A percentile compares a stretch with the other conserved stretches of the same genome.
Conservation (phyloP, 35 echinoderm and acorn worm genomes). For the Apostichopus japonicus region DNA sequence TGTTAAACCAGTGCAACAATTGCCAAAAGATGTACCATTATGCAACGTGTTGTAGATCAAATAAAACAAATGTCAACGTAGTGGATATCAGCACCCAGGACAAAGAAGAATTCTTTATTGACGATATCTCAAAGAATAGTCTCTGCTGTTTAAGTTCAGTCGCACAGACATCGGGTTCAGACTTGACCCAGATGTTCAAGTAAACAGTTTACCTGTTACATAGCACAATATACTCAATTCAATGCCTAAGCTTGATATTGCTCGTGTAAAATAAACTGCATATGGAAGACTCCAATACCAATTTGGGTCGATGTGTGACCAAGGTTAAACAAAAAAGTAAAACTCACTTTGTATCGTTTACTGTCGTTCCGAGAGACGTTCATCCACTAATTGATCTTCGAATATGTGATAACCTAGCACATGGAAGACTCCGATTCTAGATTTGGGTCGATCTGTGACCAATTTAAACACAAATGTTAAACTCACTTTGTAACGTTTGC, state of each 20-base stretch:
- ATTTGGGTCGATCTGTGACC: constrained; percentile 50
- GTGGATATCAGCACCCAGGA: too few relatives aligned
- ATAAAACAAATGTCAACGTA: neutral
- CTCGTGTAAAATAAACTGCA: neutral
- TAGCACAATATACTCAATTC: constrained; percentile 32
- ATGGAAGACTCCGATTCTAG: constrained; percentile 42
- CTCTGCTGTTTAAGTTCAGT: too few relatives aligned
- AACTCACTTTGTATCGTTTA: constrained; percentile 46
- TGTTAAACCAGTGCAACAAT: constrained; percentile 34
- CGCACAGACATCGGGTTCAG: too few relatives aligned
- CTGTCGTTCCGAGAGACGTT: constrained; percentile 44
- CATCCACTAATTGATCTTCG: constrained; percentile 65
- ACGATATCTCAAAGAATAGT: too few relatives aligned
- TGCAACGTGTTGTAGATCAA: constrained; percentile 10
- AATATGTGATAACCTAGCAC: constrained; percentile 56
- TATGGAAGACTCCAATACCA: constrained; percentile 50
- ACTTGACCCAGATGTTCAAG: constrained; percentile 64
- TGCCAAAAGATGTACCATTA: constrained; percentile 42
- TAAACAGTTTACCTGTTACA: constrained; percentile 56
- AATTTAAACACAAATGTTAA: neutral
- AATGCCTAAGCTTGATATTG: constrained; percentile 8
- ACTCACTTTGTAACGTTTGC: constrained; percentile 47
- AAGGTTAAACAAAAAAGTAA: constrained; percentile 1
- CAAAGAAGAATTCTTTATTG: too few relatives aligned
- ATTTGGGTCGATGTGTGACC: constrained; percentile 52